phyloP scores from a whole-genome alignment of 2,797 vertebrate genomes.

The Acanthopagrus latus region DNA sequence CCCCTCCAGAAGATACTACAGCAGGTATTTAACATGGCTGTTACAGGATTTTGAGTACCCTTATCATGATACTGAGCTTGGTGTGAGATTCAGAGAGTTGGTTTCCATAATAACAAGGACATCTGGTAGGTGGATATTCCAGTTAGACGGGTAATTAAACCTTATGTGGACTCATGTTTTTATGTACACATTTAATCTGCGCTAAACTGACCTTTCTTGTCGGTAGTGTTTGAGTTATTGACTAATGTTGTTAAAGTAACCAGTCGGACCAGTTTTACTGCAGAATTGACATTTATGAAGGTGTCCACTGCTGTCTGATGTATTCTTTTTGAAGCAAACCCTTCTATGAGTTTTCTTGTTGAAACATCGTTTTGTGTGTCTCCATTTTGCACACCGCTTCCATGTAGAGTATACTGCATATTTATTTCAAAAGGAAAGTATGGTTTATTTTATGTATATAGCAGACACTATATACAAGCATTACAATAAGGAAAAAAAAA shows the following conservation, averaged over 20 bases:
- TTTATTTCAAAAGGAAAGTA: no score
- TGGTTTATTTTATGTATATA: no score
- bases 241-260: not conserved
- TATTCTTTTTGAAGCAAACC: not conserved
- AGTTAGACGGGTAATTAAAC: not conserved
- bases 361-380: not conserved
- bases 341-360: not conserved
- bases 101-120: not conserved
- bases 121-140: no score
- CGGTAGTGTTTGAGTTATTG: not conserved
- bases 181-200: not conserved
- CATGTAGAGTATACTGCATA: no score
- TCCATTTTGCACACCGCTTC: not conserved
- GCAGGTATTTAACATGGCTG: not conserved
- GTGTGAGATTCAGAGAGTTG: not conserved
- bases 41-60: constrained; percentile 9
- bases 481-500: no score
- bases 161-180: not conserved
- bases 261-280: not conserved
- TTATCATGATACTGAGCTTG: not conserved
- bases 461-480: no score
- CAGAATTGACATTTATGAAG: not conserved
- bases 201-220: not conserved
- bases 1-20: constrained; percentile 6
- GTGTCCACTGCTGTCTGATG: not conserved